Evolutionary conservation across 2,113 vertebrate species (phyloP).

Genomic region (Oenanthe oenanthe): DNA sequence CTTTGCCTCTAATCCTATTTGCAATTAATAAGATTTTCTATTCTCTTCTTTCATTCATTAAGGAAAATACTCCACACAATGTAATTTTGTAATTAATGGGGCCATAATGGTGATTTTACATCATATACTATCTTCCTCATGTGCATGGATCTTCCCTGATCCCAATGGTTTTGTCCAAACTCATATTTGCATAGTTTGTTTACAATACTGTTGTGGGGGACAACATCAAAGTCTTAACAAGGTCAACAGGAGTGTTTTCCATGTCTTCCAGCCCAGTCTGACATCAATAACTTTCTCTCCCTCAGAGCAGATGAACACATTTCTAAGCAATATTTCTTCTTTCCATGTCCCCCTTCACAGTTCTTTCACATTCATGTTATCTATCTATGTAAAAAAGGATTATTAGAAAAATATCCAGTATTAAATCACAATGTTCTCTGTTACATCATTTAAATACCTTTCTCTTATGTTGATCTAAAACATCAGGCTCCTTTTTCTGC

Average conservation of each 20-base stretch:
- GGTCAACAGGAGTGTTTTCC: neutral
- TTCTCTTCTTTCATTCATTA: neutral
- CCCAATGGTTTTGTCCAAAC: neutral
- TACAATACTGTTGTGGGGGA: neutral
- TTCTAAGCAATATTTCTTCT: neutral
- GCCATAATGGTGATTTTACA: neutral
- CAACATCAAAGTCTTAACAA: neutral
- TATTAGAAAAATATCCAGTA: neutral
- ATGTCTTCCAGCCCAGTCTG: neutral
- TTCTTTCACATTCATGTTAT: neutral
- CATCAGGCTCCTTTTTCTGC: neutral
- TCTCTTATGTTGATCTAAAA: neutral
- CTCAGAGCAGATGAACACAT: neutral
- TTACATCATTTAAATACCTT: neutral
- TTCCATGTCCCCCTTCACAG: fast-evolving
- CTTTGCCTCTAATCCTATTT: neutral
- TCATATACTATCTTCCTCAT: neutral
- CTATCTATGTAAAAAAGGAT: neutral
- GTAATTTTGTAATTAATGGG: neutral
- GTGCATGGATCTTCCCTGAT: neutral
- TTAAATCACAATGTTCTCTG: neutral
- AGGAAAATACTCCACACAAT: neutral
- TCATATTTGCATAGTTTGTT: neutral
- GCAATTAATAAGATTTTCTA: neutral
- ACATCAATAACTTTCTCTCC: neutral